Evolutionary conservation across 2,797 vertebrate genomes (phyloP).

Genomic region (Neoniphon sammara): DNA sequence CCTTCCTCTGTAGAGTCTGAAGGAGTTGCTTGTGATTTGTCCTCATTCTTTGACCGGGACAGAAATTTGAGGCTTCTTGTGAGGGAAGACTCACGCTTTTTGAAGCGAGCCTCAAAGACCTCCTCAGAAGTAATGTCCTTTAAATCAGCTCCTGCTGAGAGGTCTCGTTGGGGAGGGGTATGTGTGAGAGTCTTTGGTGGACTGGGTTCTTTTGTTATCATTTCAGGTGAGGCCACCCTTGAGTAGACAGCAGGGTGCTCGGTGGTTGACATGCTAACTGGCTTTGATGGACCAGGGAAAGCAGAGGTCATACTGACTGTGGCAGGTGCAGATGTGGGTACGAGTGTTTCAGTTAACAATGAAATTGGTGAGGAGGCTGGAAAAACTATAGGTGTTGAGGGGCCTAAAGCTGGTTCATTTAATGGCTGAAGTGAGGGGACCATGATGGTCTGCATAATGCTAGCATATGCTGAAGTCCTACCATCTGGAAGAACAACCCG

Average conservation of each 20-base stretch:
- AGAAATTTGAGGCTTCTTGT: constrained; percentile 90
- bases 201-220: constrained; percentile 80
- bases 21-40: constrained; percentile 74
- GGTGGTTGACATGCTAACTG: constrained; percentile 64
- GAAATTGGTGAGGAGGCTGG: constrained; percentile 20
- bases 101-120: constrained; percentile 95
- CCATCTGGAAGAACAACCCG: constrained; percentile 84
- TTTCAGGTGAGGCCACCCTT: constrained; percentile 85
- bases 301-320: constrained; percentile 45
- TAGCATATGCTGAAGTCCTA: constrained; percentile 89
- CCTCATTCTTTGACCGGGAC: constrained; percentile 90
- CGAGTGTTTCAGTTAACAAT: constrained; percentile 22
- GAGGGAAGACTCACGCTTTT: constrained; percentile 92
- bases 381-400: constrained; percentile 54
- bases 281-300: constrained; percentile 54
- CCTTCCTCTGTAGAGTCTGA: constrained; percentile 70
- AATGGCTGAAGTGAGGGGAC: constrained; percentile 68
- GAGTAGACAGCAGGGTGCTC: constrained; percentile 86
- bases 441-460: constrained; percentile 93
- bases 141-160: constrained; percentile 73
- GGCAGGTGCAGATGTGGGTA: constrained; percentile 39
- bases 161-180: constrained; percentile 67
- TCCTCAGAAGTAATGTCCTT: constrained; percentile 93
- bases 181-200: constrained; percentile 70
- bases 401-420: constrained; percentile 49